Base-by-base conservation (phyloP, 2,888 invertebrate genomes). In the Coenonympha glycerion region DNA sequence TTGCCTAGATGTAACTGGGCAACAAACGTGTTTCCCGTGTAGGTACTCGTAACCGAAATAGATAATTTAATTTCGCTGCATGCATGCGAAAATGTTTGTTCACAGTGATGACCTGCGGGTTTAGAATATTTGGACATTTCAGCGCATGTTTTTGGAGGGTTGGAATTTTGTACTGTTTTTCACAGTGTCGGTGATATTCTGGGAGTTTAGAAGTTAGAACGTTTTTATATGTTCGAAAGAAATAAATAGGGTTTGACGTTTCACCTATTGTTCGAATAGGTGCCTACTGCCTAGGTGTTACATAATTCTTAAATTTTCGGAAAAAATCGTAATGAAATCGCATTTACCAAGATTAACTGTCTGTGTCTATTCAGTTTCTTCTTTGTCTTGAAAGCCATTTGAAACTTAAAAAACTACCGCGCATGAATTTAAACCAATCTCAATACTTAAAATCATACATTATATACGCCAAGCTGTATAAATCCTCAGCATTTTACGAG, bases 11-110 rank as follows among this genome's bases (percentile, higher is more conserved):
- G 39, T 24, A 47, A 52, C 52, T 18, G 33, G 34, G 22, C 16
- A 41, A 48, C 30, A 47, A 49, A 52, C 53, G 39, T 42, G 34
- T 40, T 46, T 44, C 48, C 46, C 28, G 26, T 48, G 16, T 30
- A 11, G 30, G 26, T 48, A 16, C n/a, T n/a, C n/a, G n/a, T n/a
- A n/a, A n/a, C n/a, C n/a, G n/a, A n/a, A n/a, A n/a, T n/a, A n/a
- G n/a, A n/a, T 47, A 40, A 47, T 51, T 40, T 40, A 47, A 33
- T 33, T 33, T 33, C 9, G 31, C 9, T 33, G 3, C 31, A 33
- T 33, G 16, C n/a, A n/a, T n/a, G n/a, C n/a, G 15, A 16, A 33
- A 33, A 16, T 16, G 15, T 6, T 16, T 31, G 6, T 8, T 0
- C 13, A 15, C 3, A 0, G 1, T 33, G 16, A 31, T 31, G 30